Evolutionary conservation across 2,113 vertebrate genomes (phyloP), one percentile per base, ranked within the genome.

Genomic region (Nesogale talazaci): DNA sequence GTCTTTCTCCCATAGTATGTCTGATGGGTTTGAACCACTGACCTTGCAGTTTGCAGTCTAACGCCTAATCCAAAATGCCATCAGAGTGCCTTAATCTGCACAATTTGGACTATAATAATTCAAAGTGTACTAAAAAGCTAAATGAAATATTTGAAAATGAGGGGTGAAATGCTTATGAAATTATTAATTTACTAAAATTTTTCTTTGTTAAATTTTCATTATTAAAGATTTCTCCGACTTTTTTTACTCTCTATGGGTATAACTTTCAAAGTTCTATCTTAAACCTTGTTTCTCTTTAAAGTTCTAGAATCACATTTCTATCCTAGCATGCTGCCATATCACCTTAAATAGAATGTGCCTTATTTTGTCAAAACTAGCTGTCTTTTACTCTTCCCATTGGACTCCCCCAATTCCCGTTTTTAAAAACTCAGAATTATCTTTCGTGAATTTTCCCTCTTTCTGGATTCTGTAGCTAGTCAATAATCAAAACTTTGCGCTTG

Each of bases 131-230:
- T 25, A 20, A 77, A 86, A 88, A 85, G 34, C 42, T 89, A 88
- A 93, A 85, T 65, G 65, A 31, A 80, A 63, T n/a, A 70, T 9
- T 20, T 84, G 25, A 90, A 84, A 81, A 85, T 22, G 20, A 16
- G 34, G 56, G 6, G 11, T n/a, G 46, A 84, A 83, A 82, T 65
- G 8, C 20, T 85, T 9, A 63, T 25, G 23, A 91, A 88, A 77
- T 46, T 46, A 23, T 34, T 82, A 19, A 89, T 23, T 86, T 52
- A 52, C 63, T 22, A 56, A 16, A 9, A 77, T 81, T 89, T 95
- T 46, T 79, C 59, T 83, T 80, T 80, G 52, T 67, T 91, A 69
- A 74, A 80, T 77, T 93, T n/a, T 78, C 79, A 77, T 88, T 92
- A 29, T 79, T 65, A 72, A 88, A 87, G 31, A 83, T 36, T 36